phyloP scores from a whole-genome alignment of 2,113 vertebrate species.

The Pelecanoides urinatrix region DNA sequence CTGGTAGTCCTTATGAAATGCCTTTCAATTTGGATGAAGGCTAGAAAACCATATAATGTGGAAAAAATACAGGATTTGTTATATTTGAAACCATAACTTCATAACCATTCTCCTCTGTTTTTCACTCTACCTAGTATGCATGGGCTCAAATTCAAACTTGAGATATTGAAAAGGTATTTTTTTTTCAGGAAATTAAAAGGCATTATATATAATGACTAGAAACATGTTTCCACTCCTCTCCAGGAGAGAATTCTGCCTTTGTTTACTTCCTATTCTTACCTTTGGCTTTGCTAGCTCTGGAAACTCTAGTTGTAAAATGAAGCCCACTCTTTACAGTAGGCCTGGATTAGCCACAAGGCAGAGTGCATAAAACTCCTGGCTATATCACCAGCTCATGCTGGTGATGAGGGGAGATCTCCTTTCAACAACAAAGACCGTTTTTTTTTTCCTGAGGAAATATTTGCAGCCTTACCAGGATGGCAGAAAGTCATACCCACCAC shows the following conservation, averaged over 20 bases:
- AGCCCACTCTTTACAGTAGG: not conserved
- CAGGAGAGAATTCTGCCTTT: not conserved
- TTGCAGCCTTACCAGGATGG: not conserved
- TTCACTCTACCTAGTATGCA: not conserved
- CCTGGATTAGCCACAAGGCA: not conserved
- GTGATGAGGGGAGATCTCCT: not conserved
- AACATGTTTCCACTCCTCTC: not conserved
- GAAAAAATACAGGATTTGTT: not conserved
- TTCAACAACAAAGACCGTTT: not conserved
- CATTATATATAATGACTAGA: not conserved
- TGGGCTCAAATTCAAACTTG: not conserved
- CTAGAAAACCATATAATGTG: not conserved
- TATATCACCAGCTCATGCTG: not conserved
- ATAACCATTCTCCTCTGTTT: not conserved
- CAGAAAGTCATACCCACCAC: not conserved
- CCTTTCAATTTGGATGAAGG: not conserved
- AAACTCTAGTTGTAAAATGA: not conserved
- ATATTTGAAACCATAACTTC: not conserved
- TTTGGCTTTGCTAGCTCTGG: not conserved
- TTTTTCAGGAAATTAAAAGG: not conserved
- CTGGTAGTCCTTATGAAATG: not conserved
- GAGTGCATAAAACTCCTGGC: not conserved
- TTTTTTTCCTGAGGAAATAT: not conserved
- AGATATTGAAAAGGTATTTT: not conserved
- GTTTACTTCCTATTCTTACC: not conserved